phyloP scores from a whole-genome alignment of 2,113 vertebrate species.

The Lipotes vexillifer region DNA sequence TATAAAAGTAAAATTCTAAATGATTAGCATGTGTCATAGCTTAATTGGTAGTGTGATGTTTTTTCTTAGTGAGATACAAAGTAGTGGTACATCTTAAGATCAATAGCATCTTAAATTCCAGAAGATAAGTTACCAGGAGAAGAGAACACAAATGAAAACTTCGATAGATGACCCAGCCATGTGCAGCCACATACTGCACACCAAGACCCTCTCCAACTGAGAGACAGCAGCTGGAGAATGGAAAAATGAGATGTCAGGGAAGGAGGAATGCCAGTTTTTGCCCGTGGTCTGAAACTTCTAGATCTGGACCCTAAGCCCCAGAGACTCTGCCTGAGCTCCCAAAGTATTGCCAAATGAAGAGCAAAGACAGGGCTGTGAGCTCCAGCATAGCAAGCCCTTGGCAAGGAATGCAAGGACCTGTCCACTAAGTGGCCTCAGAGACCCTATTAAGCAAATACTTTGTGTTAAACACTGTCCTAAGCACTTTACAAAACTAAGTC shows the following conservation, averaged over 20 bases:
- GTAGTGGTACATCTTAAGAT: neutral
- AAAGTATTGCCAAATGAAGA: neutral
- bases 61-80: neutral
- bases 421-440: neutral
- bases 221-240: neutral
- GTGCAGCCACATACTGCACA: neutral
- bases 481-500: neutral
- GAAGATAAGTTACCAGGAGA: neutral
- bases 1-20: neutral
- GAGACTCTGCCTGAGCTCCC: neutral
- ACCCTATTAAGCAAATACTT: neutral
- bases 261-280: neutral
- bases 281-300: neutral
- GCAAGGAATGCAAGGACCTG: neutral
- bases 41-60: neutral
- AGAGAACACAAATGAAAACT: neutral
- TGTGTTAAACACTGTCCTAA: neutral
- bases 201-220: neutral
- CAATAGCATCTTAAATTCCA: neutral
- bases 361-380: neutral
- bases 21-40: neutral
- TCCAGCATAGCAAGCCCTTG: neutral
- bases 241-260: neutral
- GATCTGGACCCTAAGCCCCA: neutral
- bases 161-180: neutral